Conservation (phyloP, 2,113 vertebrate genomes). For the Crypturellus undulatus region DNA sequence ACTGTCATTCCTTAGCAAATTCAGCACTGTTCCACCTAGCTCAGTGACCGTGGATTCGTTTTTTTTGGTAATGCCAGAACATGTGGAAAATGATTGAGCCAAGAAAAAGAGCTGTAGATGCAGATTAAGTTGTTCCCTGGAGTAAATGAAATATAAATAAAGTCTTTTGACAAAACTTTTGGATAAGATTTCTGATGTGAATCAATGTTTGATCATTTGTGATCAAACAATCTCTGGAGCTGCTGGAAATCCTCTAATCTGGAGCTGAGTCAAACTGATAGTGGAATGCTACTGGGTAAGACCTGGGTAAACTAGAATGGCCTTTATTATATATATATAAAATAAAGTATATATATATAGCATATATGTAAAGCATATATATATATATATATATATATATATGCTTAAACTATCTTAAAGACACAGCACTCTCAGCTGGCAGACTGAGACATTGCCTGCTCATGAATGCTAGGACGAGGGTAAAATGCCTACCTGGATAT, state of each 20-base stretch:
- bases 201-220: not conserved
- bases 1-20: not conserved
- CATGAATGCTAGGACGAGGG: not conserved
- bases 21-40: not conserved
- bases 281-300: not conserved
- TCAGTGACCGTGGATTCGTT: not conserved
- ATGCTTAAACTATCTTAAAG: conserved; percentile 22
- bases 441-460: not conserved
- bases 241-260: not conserved
- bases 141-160: not conserved
- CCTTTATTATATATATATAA: not conserved
- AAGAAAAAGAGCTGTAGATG: not conserved
- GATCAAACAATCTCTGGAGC: not conserved
- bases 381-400: not conserved
- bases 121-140: not conserved
- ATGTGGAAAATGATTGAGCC: not conserved
- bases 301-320: conserved; percentile 21
- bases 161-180: not conserved
- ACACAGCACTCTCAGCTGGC: not conserved
- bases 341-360: no score
- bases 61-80: not conserved
- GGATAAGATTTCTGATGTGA: not conserved
- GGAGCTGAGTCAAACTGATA: not conserved
- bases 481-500: not conserved
- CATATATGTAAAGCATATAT: no score